These are phyloP conservation scores for Cliona cf. orientalis DNA, from an alignment of 37 sponge, comb jelly and placozoan genomes.

Conservation along the genomic window DNA sequence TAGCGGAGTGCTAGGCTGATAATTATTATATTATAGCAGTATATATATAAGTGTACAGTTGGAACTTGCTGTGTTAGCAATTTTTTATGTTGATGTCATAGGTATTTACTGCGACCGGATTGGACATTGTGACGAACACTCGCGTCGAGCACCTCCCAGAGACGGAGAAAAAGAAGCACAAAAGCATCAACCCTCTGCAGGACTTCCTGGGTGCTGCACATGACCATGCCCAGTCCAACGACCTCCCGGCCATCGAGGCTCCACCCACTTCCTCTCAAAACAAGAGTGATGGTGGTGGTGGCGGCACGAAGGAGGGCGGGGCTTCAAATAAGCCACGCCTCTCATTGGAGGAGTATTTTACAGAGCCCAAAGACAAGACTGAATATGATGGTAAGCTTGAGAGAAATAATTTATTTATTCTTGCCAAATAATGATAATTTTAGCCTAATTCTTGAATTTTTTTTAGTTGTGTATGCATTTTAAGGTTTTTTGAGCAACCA, in stretches of 20 bases:
- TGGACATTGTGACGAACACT: slow-evolving; percentile 87
- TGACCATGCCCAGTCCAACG: slow-evolving; percentile 9
- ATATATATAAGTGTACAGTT: not conserved
- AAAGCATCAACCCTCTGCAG: slow-evolving; percentile 47
- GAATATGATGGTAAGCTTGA: slow-evolving; percentile 66
- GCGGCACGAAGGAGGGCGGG: not conserved
- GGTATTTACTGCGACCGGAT: slow-evolving; percentile 84
- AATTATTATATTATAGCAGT: not conserved
- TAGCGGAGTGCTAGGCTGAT: too few relatives aligned
- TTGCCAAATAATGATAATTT: not conserved
- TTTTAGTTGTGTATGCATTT: not conserved
- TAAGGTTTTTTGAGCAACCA: not conserved
- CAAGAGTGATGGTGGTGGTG: not conserved
- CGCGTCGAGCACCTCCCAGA: slow-evolving; percentile 94
- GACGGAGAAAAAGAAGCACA: slow-evolving; percentile 68
- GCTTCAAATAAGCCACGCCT: slow-evolving; percentile 20
- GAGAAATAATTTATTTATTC: not conserved
- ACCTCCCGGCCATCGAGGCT: slow-evolving; percentile 6
- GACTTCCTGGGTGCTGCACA: slow-evolving; percentile 64
- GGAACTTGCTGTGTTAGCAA: not conserved
- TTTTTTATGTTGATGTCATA: slow-evolving; percentile 2
- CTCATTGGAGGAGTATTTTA: slow-evolving; percentile 73
- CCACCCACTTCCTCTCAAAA: not conserved
- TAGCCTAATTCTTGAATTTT: not conserved
- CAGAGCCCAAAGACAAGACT: slow-evolving; percentile 38